These are phyloP conservation scores for Hyposmocoma kahamanoa DNA, from an alignment of 1,140 invertebrate genomes.

Conservation along the genomic window DNA sequence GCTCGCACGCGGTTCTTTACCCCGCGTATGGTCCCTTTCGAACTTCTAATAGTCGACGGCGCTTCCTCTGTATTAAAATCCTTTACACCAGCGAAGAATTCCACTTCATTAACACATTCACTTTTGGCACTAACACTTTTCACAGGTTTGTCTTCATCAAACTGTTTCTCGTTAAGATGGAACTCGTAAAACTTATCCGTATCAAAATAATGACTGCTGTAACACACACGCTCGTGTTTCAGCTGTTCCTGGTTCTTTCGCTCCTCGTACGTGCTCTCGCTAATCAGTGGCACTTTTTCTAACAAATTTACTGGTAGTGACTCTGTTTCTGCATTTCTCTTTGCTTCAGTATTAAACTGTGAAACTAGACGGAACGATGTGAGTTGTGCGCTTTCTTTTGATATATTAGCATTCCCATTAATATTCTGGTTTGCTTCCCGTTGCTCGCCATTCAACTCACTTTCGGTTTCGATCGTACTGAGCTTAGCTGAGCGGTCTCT, in stretches of 20 bases:
- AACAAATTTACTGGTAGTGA: conserved; percentile 36
- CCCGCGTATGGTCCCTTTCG: conserved; percentile 92
- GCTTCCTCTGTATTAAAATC: conserved; percentile 80
- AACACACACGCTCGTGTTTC: conserved; percentile 69
- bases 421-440: conserved; percentile 55
- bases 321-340: conserved; percentile 50
- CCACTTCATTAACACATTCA: conserved; percentile 73
- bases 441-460: conserved; percentile 37
- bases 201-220: conserved; percentile 77
- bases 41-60: conserved; percentile 87
- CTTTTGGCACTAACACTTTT: conserved; percentile 55
- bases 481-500: conserved; percentile 74
- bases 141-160: conserved; percentile 66
- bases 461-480: conserved; percentile 58
- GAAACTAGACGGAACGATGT: conserved; percentile 71
- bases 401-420: conserved; percentile 61
- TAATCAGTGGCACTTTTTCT: conserved; percentile 71
- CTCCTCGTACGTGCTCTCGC: conserved; percentile 81
- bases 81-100: conserved; percentile 87
- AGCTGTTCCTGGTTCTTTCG: conserved; percentile 73
- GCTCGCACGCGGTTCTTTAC: conserved; percentile 95
- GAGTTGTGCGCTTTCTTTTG: conserved; percentile 62
- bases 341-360: conserved; percentile 59
- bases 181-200: conserved; percentile 87
- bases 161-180: conserved; percentile 84